Conservation (phyloP, 2,888 invertebrate species). For the Cerastis leucographa region DNA sequence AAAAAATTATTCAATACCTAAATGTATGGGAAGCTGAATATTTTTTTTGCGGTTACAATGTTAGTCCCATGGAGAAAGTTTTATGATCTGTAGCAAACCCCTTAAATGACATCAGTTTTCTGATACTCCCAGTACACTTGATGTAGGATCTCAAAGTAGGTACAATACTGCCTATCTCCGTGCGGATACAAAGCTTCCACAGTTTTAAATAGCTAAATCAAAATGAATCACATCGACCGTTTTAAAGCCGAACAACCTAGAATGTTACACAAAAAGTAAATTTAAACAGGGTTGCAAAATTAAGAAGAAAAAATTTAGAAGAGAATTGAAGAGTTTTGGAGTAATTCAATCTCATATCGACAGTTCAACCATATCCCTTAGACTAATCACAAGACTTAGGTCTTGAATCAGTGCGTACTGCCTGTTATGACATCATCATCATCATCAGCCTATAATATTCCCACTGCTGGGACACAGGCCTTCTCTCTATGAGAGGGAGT, state of each 20-base stretch:
- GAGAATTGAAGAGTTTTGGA: background rate
- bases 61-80: background rate
- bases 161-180: background rate
- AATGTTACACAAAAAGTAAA: background rate
- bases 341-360: background rate
- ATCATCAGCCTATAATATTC: too few species aligned
- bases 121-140: background rate
- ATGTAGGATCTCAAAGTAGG: background rate
- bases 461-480: too few species aligned
- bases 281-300: constrained; percentile 28
- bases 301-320: constrained; percentile 3
- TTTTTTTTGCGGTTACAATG: background rate
- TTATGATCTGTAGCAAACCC: background rate
- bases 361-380: too few species aligned
- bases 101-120: background rate
- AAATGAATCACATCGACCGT: constrained; percentile 51
- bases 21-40: background rate
- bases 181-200: background rate
- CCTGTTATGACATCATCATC: too few species aligned
- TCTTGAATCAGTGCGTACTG: too few species aligned
- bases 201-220: constrained; percentile 7
- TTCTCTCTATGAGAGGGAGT: too few species aligned
- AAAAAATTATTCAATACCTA: background rate
- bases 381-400: too few species aligned
- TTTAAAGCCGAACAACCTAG: constrained; percentile 34